phyloP scores from a whole-genome alignment of 2,888 invertebrate genomes.

The Ethmia dodecea region DNA sequence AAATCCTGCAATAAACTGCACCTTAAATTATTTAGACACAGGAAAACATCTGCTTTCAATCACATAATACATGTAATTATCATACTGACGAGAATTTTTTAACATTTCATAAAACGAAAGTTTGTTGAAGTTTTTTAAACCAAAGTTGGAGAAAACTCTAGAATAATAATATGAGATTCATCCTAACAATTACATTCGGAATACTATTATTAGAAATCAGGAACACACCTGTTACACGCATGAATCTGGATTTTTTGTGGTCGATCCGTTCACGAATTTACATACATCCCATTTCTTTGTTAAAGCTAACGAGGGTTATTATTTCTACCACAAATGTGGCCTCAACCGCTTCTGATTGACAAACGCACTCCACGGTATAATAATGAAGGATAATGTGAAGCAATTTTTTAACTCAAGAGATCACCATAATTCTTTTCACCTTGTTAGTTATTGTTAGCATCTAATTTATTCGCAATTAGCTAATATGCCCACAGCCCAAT shows the following conservation, averaged over 20 bases:
- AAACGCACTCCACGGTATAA: slow-evolving; percentile 39
- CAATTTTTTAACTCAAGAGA: slow-evolving; percentile 32
- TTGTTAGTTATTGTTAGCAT: slow-evolving; percentile 54
- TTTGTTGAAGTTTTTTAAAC: too few relatives aligned
- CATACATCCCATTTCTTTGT: slow-evolving; percentile 65
- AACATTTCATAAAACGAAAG: too few relatives aligned
- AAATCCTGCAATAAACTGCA: too few relatives aligned
- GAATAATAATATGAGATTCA: slow-evolving; percentile 42
- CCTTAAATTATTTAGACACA: too few relatives aligned
- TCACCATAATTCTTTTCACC: slow-evolving; percentile 49
- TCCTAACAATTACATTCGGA: slow-evolving; percentile 47
- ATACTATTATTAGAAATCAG: slow-evolving; percentile 63
- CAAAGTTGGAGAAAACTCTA: too few relatives aligned
- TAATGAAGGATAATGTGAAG: slow-evolving; percentile 48
- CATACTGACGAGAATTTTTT: too few relatives aligned
- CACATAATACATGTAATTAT: too few relatives aligned
- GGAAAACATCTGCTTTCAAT: too few relatives aligned
- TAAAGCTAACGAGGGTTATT: slow-evolving; percentile 66
- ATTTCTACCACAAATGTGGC: slow-evolving; percentile 67
- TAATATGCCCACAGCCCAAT: slow-evolving; percentile 24
- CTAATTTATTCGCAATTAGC: slow-evolving; percentile 43
- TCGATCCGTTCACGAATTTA: slow-evolving; percentile 63
- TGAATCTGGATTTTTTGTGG: slow-evolving; percentile 61
- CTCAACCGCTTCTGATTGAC: slow-evolving; percentile 64
- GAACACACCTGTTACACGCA: slow-evolving; percentile 64